phyloP scores from a whole-genome alignment of 2,113 vertebrate genomes.

The Enhydra lutris region DNA sequence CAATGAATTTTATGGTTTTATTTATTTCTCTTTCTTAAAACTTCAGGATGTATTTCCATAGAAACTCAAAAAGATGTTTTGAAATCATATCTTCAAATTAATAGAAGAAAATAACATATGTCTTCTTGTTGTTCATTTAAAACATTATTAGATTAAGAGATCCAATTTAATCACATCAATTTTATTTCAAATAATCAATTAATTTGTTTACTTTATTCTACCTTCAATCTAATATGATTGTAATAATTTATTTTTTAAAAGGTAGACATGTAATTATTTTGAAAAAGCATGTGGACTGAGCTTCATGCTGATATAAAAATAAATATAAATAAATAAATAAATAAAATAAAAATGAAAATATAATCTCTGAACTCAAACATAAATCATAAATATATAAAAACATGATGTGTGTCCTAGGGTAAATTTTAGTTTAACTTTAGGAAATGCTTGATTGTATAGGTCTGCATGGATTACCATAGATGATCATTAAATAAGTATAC shows the following conservation, averaged over 20 bases:
- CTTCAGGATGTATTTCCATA: background rate
- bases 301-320: background rate
- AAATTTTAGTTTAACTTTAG: background rate
- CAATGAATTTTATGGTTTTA: background rate
- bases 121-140: background rate
- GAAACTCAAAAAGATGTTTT: background rate
- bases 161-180: background rate
- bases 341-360: background rate
- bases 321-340: background rate
- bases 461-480: background rate
- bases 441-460: background rate
- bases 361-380: background rate
- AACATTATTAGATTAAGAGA: background rate
- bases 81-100: background rate
- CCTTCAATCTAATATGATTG: background rate
- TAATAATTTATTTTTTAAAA: background rate
- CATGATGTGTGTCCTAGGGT: background rate
- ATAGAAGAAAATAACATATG: background rate
- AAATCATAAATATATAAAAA: background rate
- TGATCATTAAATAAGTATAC: background rate
- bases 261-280: background rate
- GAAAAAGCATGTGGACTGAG: background rate
- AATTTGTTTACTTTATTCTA: background rate
- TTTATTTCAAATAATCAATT: background rate
- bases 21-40: background rate